These are phyloP conservation scores for Cebidichthys violaceus DNA, from an alignment of 2,113 vertebrate genomes.

Conservation along the genomic window DNA sequence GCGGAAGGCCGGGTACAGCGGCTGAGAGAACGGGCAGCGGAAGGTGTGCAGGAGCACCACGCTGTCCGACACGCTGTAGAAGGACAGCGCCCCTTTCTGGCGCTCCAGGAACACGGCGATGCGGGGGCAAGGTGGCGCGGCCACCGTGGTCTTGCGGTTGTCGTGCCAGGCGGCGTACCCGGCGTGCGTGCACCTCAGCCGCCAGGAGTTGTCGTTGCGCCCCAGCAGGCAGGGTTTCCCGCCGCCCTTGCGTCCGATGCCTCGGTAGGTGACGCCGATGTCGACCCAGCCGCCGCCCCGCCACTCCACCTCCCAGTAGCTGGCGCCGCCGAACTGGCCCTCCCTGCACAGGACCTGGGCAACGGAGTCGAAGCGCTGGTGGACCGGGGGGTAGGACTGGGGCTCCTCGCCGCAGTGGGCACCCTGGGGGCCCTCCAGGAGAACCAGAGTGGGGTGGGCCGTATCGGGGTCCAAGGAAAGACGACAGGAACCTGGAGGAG, in stretches of 20 bases:
- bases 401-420: slow-evolving; percentile 79
- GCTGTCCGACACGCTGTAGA: slow-evolving; percentile 77
- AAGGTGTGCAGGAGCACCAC: slow-evolving; percentile 80
- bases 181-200: slow-evolving; percentile 74
- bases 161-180: slow-evolving; percentile 82
- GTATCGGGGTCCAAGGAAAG: slow-evolving; percentile 77
- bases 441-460: slow-evolving; percentile 75
- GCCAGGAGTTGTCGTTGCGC: slow-evolving; percentile 81
- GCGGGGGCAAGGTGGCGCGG: slow-evolving; percentile 71
- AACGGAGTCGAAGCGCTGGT: slow-evolving; percentile 77
- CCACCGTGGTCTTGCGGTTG: slow-evolving; percentile 80
- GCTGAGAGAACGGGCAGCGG: slow-evolving; percentile 73
- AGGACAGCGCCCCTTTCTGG: slow-evolving; percentile 76
- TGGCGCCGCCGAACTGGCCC: slow-evolving; percentile 69
- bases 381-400: slow-evolving; percentile 70
- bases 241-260: slow-evolving; percentile 75
- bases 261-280: slow-evolving; percentile 76
- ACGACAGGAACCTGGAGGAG: slow-evolving; percentile 59
- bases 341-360: slow-evolving; percentile 79
- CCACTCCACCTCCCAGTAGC: slow-evolving; percentile 85
- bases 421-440: slow-evolving; percentile 67
- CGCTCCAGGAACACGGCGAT: slow-evolving; percentile 79
- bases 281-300: slow-evolving; percentile 78
- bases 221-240: slow-evolving; percentile 80
- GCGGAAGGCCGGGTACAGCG: slow-evolving; percentile 80